These are phyloP conservation scores for Parnassius smintheus DNA, from an alignment of 2,888 invertebrate genomes.

Conservation along the genomic window DNA sequence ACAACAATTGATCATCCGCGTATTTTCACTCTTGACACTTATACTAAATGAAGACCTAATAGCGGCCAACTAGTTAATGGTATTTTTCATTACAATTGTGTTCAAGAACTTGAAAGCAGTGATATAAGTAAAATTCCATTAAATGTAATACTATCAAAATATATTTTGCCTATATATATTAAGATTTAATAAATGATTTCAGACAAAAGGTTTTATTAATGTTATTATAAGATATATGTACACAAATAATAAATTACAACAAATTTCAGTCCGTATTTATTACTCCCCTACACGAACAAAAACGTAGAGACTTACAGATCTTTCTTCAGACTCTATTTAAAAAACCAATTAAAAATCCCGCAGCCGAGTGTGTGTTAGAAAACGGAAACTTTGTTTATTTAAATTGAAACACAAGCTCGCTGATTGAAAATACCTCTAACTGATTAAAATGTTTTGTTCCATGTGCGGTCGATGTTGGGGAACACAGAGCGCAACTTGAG, in stretches of 20 bases:
- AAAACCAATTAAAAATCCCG: slow-evolving; percentile 20
- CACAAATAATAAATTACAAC: not conserved
- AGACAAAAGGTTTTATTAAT: no score
- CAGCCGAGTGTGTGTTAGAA: slow-evolving; percentile 3
- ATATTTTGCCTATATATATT: no score
- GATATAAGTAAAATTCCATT: no score
- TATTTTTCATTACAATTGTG: no score
- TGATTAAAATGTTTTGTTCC: slow-evolving; percentile 57
- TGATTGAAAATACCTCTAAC: slow-evolving; percentile 33
- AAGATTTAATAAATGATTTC: no score
- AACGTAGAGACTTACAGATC: slow-evolving; percentile 1
- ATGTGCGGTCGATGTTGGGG: slow-evolving; percentile 55
- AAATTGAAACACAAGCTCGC: slow-evolving; percentile 14
- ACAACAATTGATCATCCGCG: no score
- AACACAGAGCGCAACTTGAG: slow-evolving; percentile 83
- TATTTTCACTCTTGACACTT: no score
- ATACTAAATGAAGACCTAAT: no score
- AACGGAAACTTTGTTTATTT: slow-evolving; percentile 13
- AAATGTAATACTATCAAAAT: no score
- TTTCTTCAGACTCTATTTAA: not conserved
- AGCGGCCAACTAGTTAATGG: no score
- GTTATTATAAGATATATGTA: no score
- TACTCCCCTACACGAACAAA: not conserved
- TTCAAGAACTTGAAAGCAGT: no score
- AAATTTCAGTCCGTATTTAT: not conserved